Evolutionary conservation across 2,113 vertebrate genomes (phyloP).

Genomic region (Macroglossus sobrinus): DNA sequence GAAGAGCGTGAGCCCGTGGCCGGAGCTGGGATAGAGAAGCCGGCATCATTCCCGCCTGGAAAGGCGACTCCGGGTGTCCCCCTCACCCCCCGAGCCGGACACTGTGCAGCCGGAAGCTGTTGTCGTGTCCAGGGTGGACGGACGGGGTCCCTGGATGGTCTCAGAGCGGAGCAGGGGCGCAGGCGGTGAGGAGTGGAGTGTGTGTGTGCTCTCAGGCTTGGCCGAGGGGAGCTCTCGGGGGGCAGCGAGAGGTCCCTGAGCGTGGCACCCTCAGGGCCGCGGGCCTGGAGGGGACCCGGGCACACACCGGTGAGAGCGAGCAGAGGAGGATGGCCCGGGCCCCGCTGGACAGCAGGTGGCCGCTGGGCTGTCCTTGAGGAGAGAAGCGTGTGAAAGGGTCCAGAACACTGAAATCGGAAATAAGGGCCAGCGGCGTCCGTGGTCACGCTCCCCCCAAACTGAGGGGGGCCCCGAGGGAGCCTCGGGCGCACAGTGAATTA

Average conservation of each 20-base stretch:
- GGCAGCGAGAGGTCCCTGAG: not conserved
- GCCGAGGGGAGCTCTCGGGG: not conserved
- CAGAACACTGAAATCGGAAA: not conserved
- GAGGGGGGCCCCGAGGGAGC: not conserved
- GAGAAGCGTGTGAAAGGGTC: not conserved
- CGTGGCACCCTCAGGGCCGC: not conserved
- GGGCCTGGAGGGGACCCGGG: not conserved
- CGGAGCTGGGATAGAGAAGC: not conserved
- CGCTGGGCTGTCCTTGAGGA: not conserved
- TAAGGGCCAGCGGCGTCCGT: not conserved
- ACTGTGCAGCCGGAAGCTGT: not conserved
- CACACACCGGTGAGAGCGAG: not conserved
- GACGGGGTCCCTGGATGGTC: not conserved
- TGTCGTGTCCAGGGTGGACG: not conserved
- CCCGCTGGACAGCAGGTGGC: not conserved
- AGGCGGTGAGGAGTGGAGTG: not conserved
- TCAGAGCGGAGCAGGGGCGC: not conserved
- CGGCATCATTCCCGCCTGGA: not conserved
- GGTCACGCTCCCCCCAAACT: not conserved
- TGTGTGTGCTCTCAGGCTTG: constrained; percentile 36
- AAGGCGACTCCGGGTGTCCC: not conserved
- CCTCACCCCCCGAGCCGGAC: not conserved
- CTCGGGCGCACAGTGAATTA: not conserved
- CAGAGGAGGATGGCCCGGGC: not conserved
- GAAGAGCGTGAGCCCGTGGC: not conserved